These are phyloP conservation scores for Otus scops DNA, from an alignment of 2,797 vertebrate genomes.

Conservation along the genomic window DNA sequence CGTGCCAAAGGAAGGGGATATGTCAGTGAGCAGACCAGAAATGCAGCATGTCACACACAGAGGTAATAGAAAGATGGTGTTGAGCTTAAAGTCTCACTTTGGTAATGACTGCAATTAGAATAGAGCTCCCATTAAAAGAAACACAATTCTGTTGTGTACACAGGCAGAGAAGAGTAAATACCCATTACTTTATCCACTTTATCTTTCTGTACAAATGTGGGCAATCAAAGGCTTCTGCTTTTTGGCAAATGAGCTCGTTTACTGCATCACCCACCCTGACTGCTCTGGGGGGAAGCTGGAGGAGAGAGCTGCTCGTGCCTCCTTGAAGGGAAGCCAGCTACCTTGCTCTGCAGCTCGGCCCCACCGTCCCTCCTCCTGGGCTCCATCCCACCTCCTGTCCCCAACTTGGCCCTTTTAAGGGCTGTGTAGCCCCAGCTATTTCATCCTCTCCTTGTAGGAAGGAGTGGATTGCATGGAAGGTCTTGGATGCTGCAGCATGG, in stretches of 20 bases:
- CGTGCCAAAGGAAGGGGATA: background rate
- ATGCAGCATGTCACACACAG: background rate
- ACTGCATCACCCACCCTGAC: background rate
- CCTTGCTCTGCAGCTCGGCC: background rate
- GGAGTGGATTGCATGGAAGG: rapidly evolving
- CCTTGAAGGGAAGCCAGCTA: background rate
- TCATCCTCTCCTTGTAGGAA: background rate
- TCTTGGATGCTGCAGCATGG: background rate
- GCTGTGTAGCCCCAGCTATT: background rate
- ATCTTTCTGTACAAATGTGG: background rate
- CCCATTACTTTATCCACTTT: constrained; percentile 41
- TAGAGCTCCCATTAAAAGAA: constrained; percentile 15
- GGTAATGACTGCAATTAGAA: constrained; percentile 55
- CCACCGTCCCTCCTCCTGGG: rapidly evolving
- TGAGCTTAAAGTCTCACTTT: background rate
- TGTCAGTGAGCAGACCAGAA: background rate
- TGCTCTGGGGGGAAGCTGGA: background rate
- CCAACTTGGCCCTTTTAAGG: background rate
- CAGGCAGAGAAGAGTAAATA: constrained; percentile 56
- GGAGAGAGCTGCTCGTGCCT: background rate
- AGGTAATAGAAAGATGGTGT: background rate
- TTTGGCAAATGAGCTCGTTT: background rate
- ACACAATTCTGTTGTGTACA: background rate
- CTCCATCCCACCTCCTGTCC: background rate
- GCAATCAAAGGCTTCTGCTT: background rate